Evolutionary conservation across 2,888 invertebrate species (phyloP).

Genomic region (Malacosoma neustria): DNA sequence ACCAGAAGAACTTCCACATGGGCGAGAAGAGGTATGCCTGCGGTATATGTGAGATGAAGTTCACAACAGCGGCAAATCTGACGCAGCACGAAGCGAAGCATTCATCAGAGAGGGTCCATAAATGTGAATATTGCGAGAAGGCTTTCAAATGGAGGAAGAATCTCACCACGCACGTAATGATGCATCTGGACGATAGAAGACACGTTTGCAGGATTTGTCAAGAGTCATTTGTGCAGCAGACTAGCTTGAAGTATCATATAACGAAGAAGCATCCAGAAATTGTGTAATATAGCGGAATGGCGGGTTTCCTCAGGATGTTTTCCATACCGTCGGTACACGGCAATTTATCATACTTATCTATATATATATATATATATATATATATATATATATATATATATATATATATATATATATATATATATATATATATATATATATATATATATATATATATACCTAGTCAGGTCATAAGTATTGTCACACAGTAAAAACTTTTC

Average conservation of each 20-base stretch:
- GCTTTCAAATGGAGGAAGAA: constrained; percentile 27
- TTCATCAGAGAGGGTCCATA: constrained; percentile 19
- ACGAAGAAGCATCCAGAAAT: constrained; percentile 24
- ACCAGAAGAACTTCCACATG: constrained; percentile 34
- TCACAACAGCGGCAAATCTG: constrained; percentile 14
- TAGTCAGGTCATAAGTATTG: too few species aligned
- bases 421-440: too few species aligned
- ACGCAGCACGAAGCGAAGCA: constrained; percentile 21
- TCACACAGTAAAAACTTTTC: too few species aligned
- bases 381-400: too few species aligned
- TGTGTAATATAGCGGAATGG: too few species aligned
- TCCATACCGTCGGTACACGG: too few species aligned
- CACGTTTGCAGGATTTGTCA: constrained; percentile 29
- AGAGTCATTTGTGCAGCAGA: constrained; percentile 34
- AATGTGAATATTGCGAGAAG: constrained; percentile 34
- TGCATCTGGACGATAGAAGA: constrained; percentile 28
- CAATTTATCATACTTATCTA: too few species aligned
- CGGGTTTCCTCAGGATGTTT: too few species aligned
- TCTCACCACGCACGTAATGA: constrained; percentile 22
- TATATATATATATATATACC: too few species aligned
- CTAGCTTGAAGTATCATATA: constrained; percentile 31
- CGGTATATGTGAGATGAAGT: constrained; percentile 20
- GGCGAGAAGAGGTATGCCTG: constrained; percentile 28
- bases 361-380: too few species aligned
- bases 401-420: too few species aligned